phyloP scores from a whole-genome alignment of 2,113 vertebrate genomes.

The Pseudorectes ferrugineus region DNA sequence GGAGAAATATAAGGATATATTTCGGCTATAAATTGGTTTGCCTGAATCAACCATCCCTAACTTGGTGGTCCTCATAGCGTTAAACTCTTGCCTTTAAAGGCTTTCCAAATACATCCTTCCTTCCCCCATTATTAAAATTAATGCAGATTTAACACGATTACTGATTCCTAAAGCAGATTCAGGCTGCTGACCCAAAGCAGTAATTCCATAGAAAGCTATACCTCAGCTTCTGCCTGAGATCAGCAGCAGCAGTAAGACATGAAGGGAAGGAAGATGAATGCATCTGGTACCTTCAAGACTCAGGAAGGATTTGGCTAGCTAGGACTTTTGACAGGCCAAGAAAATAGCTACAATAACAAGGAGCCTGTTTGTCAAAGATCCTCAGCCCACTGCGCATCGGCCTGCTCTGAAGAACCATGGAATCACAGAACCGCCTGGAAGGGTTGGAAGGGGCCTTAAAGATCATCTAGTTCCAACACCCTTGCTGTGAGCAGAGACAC shows the following conservation, averaged over 20 bases:
- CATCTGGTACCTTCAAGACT: not conserved
- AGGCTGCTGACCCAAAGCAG: not conserved
- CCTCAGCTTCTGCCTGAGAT: not conserved
- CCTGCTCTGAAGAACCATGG: not conserved
- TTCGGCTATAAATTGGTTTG: not conserved
- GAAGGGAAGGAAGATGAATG: not conserved
- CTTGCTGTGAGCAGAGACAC: not conserved
- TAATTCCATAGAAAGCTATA: not conserved
- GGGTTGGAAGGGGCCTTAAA: not conserved
- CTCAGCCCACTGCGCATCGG: not conserved
- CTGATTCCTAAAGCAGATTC: not conserved
- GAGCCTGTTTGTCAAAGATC: not conserved
- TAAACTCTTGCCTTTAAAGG: not conserved
- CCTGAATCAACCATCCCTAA: not conserved
- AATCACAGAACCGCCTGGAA: not conserved
- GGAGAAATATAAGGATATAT: not conserved
- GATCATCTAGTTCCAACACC: not conserved
- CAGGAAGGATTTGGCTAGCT: not conserved
- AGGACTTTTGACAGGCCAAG: not conserved
- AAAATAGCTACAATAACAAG: not conserved
- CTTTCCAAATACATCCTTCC: not conserved
- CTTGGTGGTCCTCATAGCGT: not conserved
- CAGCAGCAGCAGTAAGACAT: not conserved
- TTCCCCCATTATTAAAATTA: not conserved
- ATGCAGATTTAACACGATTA: fast-evolving